phyloP scores from a whole-genome alignment of 37 sponge, comb jelly and placozoan species.

The Chondrosia reniformis region DNA sequence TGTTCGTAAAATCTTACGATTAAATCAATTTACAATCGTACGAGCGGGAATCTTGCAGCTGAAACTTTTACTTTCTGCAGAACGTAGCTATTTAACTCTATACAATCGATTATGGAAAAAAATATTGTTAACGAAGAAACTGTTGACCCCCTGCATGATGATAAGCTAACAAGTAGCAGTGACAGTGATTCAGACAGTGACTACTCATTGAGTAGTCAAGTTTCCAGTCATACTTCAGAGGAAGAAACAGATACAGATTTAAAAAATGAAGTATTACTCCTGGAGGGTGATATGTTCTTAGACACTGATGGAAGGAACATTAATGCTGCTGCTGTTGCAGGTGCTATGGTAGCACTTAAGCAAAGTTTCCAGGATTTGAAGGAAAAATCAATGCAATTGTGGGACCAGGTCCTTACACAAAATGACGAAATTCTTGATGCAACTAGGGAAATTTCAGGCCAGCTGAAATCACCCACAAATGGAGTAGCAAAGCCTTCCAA shows the following conservation, averaged over 20 bases:
- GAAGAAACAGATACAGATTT: neutral
- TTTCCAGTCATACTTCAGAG: neutral
- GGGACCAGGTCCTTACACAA: neutral
- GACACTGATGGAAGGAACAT: no score
- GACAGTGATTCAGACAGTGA: neutral
- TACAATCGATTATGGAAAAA: no score
- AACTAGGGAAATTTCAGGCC: neutral
- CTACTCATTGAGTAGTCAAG: neutral
- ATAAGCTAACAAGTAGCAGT: neutral
- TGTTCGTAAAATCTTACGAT: no score
- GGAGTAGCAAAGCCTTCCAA: no score
- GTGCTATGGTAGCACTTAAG: neutral
- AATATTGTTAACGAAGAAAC: no score
- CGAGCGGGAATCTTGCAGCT: no score
- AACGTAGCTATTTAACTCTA: no score
- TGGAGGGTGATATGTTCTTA: neutral
- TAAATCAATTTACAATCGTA: no score
- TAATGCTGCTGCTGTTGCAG: neutral
- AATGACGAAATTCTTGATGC: neutral
- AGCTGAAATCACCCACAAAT: no score
- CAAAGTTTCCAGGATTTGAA: neutral
- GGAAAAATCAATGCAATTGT: neutral
- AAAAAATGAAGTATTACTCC: neutral
- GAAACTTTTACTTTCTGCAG: no score
- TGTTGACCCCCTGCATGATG: no score